Conservation (phyloP, 2,113 vertebrate species). For the Carettochelys insculpta region DNA sequence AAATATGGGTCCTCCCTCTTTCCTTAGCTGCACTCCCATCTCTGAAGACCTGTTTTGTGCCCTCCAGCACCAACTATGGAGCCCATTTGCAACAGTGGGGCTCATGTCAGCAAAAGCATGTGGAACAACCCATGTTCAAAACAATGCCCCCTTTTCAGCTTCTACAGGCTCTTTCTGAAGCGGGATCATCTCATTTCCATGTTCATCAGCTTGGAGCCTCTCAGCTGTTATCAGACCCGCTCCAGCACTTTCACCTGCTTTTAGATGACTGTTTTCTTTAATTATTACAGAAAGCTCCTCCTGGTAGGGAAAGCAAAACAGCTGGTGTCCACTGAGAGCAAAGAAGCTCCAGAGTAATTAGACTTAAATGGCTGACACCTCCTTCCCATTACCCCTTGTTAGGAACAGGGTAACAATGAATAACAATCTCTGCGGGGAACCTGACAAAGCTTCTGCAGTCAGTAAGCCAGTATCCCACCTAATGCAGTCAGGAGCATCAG, state of each 20-base stretch:
- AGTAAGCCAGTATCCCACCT: neutral
- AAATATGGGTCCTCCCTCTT: neutral
- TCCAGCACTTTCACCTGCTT: slow-evolving; percentile 24
- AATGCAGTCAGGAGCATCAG: fast-evolving
- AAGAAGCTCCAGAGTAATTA: slow-evolving; percentile 51
- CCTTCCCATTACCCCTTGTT: slow-evolving; percentile 40
- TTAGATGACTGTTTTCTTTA: slow-evolving; percentile 46
- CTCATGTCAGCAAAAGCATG: neutral
- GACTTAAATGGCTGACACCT: slow-evolving; percentile 48
- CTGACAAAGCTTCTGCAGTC: neutral
- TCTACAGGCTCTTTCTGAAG: slow-evolving; percentile 33
- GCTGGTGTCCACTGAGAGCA: slow-evolving; percentile 40
- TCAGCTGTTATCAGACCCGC: slow-evolving; percentile 41
- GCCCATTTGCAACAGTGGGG: neutral
- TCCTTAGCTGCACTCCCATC: neutral
- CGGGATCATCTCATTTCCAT: slow-evolving; percentile 45
- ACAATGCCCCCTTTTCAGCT: neutral
- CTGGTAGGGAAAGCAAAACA: slow-evolving; percentile 52
- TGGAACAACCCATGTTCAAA: neutral
- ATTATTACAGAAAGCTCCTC: slow-evolving; percentile 62
- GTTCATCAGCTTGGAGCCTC: slow-evolving; percentile 36
- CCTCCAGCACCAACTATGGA: neutral
- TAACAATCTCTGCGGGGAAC: neutral
- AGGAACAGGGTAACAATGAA: slow-evolving; percentile 15
- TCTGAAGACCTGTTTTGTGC: fast-evolving